Percentiles rank a stretch among this genome's conserved stretches.
Conservation (phyloP, 2,113 vertebrate species). For the Fulica atra region DNA sequence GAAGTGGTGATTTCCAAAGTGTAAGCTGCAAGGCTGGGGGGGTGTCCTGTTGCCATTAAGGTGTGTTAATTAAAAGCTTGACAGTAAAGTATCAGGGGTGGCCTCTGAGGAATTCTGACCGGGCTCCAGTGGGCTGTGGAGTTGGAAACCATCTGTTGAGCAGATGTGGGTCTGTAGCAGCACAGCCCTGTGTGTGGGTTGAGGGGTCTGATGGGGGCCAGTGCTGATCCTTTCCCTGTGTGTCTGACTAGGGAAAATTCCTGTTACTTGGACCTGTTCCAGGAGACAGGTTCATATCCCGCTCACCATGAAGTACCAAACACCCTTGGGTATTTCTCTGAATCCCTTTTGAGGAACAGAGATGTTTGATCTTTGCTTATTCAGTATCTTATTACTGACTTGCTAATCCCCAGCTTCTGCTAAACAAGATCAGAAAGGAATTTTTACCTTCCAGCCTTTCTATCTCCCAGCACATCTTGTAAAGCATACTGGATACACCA, state of each 20-base stretch:
- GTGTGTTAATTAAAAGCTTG: neutral
- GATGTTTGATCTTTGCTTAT: neutral
- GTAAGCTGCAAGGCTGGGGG: neutral
- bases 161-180: neutral
- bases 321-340: neutral
- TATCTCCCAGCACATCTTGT: neutral
- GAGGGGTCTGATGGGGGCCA: neutral
- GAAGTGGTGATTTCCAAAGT: neutral
- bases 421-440: neutral
- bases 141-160: neutral
- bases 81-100: neutral
- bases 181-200: fast-evolving
- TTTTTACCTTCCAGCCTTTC: neutral
- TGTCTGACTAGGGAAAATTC: neutral
- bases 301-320: neutral
- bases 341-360: neutral
- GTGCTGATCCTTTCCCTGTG: fast-evolving
- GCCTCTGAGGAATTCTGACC: neutral
- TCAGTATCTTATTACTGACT: neutral
- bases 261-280: neutral
- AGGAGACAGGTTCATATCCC: neutral
- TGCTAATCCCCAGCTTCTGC: neutral
- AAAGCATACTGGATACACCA: neutral
- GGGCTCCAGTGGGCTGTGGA: neutral
- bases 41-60: neutral